phyloP scores from a whole-genome alignment of 1,140 invertebrate species.

The Bombus superbus region DNA sequence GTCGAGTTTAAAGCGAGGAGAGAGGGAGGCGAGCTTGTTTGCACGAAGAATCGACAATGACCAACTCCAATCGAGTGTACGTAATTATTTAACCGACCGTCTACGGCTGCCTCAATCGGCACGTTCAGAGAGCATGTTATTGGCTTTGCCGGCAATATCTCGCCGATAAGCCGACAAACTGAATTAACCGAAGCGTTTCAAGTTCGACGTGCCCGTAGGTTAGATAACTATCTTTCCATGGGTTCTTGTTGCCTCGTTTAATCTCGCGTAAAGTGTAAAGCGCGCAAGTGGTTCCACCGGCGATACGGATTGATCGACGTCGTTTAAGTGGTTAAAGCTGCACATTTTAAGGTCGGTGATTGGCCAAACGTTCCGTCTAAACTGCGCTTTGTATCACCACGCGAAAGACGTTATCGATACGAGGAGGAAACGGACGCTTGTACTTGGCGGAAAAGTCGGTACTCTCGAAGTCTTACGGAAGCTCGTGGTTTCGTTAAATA shows the following conservation, averaged over 20 bases:
- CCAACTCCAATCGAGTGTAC: slow-evolving; percentile 67
- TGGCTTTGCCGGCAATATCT: slow-evolving; percentile 1
- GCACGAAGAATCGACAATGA: slow-evolving; percentile 64
- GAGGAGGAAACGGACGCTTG: no score
- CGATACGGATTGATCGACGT: no score
- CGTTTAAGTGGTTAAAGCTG: no score
- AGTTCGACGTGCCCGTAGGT: slow-evolving; percentile 8
- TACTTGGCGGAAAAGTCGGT: no score
- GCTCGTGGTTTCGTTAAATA: not conserved
- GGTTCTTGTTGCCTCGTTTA: not conserved
- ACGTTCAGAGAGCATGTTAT: not conserved
- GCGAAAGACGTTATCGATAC: no score
- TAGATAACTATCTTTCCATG: not conserved
- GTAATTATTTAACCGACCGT: slow-evolving; percentile 74
- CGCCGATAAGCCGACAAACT: slow-evolving; percentile 14
- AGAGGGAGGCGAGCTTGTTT: slow-evolving; percentile 60
- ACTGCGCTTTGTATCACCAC: no score
- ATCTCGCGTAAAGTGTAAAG: not conserved
- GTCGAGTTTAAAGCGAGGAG: slow-evolving; percentile 2
- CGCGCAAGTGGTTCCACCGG: no score
- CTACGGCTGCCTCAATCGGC: slow-evolving; percentile 18
- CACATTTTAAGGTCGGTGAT: no score
- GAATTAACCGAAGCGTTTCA: slow-evolving; percentile 31
- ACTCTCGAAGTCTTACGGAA: not conserved
- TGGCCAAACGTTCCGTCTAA: no score